phyloP scores from a whole-genome alignment of 2,113 vertebrate species.

The Callocephalon fimbriatum region DNA sequence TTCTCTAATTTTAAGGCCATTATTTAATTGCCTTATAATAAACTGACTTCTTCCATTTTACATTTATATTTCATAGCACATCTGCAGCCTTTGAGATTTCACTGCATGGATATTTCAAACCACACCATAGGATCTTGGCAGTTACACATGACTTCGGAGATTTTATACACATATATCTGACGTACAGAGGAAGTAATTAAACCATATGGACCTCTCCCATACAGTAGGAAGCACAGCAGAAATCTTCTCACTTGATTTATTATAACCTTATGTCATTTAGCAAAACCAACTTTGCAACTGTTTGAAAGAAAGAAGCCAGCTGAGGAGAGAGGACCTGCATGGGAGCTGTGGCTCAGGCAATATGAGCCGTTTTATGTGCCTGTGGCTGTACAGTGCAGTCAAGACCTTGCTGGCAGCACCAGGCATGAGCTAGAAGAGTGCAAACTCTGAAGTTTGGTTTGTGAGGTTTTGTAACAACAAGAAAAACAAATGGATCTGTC shows the following conservation, averaged over 20 bases:
- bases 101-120: conserved; percentile 51
- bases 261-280: conserved; percentile 54
- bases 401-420: not conserved
- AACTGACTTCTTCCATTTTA: conserved; percentile 3
- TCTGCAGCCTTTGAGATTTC: conserved; percentile 8
- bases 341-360: not conserved
- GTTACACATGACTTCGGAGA: conserved; percentile 39
- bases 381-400: accelerated
- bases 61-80: conserved; percentile 32
- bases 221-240: conserved; percentile 42
- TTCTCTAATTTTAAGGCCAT: not conserved
- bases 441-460: not conserved
- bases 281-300: conserved; percentile 50
- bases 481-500: not conserved
- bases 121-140: conserved; percentile 47
- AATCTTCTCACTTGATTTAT: conserved; percentile 61
- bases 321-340: not conserved
- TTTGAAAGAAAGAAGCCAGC: conserved; percentile 40
- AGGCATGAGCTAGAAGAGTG: not conserved
- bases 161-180: conserved; percentile 49
- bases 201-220: conserved; percentile 41
- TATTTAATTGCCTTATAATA: not conserved
- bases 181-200: conserved; percentile 43
- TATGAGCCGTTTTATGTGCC: accelerated
- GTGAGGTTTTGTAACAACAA: not conserved